A percentile compares a stretch with the other conserved stretches of the same genome.
Conservation (phyloP, 2,888 invertebrate genomes). For the Adineta ricciae region DNA sequence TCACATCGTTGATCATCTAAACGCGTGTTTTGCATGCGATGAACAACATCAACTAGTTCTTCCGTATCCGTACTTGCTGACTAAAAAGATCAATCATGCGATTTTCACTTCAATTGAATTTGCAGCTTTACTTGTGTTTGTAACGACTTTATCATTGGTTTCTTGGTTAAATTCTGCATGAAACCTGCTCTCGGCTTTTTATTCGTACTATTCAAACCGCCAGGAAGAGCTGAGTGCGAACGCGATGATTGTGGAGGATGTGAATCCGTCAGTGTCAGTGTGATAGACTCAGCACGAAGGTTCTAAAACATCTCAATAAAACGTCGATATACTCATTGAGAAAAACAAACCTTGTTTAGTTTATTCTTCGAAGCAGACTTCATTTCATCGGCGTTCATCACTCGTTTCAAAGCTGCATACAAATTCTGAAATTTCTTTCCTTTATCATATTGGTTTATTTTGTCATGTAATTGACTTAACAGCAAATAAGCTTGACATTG, state of each 20-base stretch:
- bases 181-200: background rate
- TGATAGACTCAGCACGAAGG: background rate
- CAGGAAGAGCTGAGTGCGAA: background rate
- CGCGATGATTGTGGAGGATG: background rate
- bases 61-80: background rate
- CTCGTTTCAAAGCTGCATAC: background rate
- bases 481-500: slow-evolving; percentile 43
- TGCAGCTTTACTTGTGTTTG: background rate
- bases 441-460: background rate
- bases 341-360: background rate
- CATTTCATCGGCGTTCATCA: background rate
- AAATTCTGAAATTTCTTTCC: background rate
- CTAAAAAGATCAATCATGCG: background rate
- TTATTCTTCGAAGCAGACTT: background rate
- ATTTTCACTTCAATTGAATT: too few species aligned
- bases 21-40: slow-evolving; percentile 1
- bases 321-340: background rate
- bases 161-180: background rate
- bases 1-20: slow-evolving; percentile 20
- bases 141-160: background rate
- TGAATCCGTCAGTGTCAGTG: background rate
- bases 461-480: slow-evolving; percentile 20
- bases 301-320: background rate
- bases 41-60: background rate
- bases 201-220: background rate